Conservation (phyloP, 2,888 invertebrate species). For the Erpobdella octoculata region DNA sequence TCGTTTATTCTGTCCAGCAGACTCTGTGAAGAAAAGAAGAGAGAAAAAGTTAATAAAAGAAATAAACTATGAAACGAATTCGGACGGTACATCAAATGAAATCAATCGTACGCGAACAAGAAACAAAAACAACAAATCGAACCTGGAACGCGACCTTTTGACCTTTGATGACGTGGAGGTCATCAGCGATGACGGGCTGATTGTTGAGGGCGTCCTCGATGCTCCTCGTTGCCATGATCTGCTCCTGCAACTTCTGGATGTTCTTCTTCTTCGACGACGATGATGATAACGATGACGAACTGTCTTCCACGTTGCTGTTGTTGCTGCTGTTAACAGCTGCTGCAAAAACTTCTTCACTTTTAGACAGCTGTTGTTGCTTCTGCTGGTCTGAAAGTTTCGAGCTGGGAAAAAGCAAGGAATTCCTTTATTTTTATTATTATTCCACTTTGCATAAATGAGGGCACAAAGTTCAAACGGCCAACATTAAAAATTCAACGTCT, state of each 20-base stretch:
- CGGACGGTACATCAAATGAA: too few relatives aligned
- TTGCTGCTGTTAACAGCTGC: conserved; percentile 13
- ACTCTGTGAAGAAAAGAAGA: background rate
- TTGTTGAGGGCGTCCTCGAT: conserved; percentile 5
- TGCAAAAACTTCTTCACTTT: too few relatives aligned
- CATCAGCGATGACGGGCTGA: background rate
- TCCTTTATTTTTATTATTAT: background rate
- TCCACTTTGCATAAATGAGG: background rate
- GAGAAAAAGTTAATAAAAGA: background rate
- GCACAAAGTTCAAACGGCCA: background rate
- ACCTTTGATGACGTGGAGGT: background rate
- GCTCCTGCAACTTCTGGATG: background rate
- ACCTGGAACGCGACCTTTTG: conserved; percentile 15
- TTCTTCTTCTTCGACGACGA: background rate
- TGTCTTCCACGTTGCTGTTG: background rate
- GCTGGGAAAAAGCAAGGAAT: background rate
- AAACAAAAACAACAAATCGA: too few relatives aligned
- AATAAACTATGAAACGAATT: too few relatives aligned
- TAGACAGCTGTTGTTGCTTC: background rate
- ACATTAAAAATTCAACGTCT: background rate
- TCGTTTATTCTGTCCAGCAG: conserved; percentile 4
- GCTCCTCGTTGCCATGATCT: background rate
- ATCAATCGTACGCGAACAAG: too few relatives aligned
- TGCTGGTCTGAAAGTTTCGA: conserved; percentile 19
- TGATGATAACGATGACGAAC: background rate